These are phyloP conservation scores for Pristionchus arcanus DNA, from an alignment of 2,888 invertebrate species.

Conservation along the genomic window DNA sequence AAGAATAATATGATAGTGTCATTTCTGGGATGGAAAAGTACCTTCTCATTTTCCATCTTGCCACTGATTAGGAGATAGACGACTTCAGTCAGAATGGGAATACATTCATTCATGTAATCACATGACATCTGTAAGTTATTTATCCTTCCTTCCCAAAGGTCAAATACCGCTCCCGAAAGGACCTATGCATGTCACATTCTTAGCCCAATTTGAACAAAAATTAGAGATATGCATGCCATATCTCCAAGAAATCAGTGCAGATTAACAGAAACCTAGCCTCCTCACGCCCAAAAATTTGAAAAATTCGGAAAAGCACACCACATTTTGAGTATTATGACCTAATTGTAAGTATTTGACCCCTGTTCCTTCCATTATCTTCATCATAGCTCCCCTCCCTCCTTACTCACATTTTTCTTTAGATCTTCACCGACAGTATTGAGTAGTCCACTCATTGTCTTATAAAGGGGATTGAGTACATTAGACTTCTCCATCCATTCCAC, in stretches of 20 bases:
- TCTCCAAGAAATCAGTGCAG: too few species aligned
- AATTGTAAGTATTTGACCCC: too few species aligned
- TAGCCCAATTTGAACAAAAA: too few species aligned
- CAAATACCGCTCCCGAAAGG: too few species aligned
- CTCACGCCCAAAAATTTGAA: too few species aligned
- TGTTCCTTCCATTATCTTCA: background rate
- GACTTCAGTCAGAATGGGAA: background rate
- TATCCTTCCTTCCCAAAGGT: too few species aligned
- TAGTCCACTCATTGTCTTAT: background rate
- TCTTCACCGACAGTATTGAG: background rate
- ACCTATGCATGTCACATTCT: too few species aligned
- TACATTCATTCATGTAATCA: conserved; percentile 34
- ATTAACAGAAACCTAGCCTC: too few species aligned
- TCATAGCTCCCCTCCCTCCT: background rate
- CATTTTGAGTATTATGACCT: too few species aligned
- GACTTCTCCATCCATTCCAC: background rate
- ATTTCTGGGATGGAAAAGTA: background rate
- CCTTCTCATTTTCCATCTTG: background rate
- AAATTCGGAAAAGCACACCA: too few species aligned
- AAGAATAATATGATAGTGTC: background rate
- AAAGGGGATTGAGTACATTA: background rate
- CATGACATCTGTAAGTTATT: background rate
- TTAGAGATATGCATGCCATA: too few species aligned
- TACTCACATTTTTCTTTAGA: background rate
- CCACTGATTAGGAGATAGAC: background rate